A percentile compares a stretch with the other conserved stretches of the same genome.
Evolutionary conservation across 2,797 vertebrate species (phyloP).

Genomic region (Iguana delicatissima): DNA sequence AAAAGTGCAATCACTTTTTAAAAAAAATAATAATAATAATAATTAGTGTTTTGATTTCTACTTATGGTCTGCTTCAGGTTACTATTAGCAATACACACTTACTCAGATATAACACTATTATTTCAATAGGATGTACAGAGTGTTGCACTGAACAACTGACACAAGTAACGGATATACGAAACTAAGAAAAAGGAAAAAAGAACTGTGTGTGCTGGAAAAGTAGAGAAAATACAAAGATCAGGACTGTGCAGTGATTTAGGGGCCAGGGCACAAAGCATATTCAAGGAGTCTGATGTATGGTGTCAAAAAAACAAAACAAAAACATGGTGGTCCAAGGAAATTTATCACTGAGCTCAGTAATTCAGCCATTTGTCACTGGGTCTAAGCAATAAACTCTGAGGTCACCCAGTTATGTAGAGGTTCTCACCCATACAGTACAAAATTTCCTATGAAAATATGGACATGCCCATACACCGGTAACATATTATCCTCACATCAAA

Average conservation of each 20-base stretch:
- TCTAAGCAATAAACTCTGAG: neutral
- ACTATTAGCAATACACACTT: neutral
- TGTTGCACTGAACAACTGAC: no score
- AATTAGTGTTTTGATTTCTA: neutral
- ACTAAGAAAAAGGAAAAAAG: rapidly evolving
- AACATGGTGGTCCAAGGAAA: neutral
- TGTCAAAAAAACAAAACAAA: neutral
- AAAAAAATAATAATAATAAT: no score
- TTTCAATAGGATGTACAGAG: neutral
- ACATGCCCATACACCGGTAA: neutral
- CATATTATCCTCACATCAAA: no score
- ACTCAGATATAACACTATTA: neutral
- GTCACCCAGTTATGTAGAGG: neutral
- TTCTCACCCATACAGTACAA: neutral
- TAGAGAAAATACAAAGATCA: rapidly evolving
- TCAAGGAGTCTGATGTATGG: constrained; percentile 9
- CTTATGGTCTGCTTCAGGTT: neutral
- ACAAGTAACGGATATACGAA: neutral
- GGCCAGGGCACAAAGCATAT: neutral
- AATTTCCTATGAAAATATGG: neutral
- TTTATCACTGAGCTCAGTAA: neutral
- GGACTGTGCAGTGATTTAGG: neutral
- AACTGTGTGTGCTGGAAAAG: rapidly evolving
- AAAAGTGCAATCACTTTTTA: no score
- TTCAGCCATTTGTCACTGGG: neutral